Base-by-base conservation (phyloP, 2,113 vertebrate genomes). In the Hydrolagus affinis region DNA sequence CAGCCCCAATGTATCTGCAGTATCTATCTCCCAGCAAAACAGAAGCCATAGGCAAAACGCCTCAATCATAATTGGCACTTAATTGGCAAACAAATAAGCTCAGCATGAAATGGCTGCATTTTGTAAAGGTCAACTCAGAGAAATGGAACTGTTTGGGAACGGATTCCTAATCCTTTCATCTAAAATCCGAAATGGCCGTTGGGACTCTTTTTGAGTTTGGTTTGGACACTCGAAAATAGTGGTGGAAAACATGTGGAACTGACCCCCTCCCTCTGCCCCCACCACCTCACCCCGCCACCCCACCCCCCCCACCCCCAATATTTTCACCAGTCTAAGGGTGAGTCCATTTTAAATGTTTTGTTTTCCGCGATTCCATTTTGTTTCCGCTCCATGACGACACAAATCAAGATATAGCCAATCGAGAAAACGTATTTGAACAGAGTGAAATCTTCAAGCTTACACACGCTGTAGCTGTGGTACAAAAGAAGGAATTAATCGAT, bases 31-130 rank as follows among this genome's bases (percentile, higher is more conserved):
- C 17, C 78, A 66, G 78, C 66, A 64, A 83, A 83, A 15, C 66
- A 60, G 15, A 66, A 25, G 60, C 78, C 21, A 68, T 8, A 83
- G 78, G 60, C 66, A 62, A 83, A 32, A 6, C 32, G 62, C 78
- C 32, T 25, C 17, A 66, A 28, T 66, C 59, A 83, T 83, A 83
- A 83, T 83, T 83, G 78, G 78, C 78, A 28, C 78, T n/a, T 83
- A 83, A 83, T 83, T 83, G 77, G 60, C 77, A 83, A 57, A 83
- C 1, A 83, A 83, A 83, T 66, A 66, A 66, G 25, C 66, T 83
- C 78, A 66, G 78, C 30, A 83, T 30, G 32, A 83, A 83, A 83
- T 66, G 78, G 32, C 64, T 83, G 78, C 66, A 62, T 66, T n/a
- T 83, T 83, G 3, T 83, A 83, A 83, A 83, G 64, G 78, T 64